These are phyloP conservation scores for Brassicogethes aeneus DNA, from an alignment of 2,888 invertebrate species.

Conservation along the genomic window DNA sequence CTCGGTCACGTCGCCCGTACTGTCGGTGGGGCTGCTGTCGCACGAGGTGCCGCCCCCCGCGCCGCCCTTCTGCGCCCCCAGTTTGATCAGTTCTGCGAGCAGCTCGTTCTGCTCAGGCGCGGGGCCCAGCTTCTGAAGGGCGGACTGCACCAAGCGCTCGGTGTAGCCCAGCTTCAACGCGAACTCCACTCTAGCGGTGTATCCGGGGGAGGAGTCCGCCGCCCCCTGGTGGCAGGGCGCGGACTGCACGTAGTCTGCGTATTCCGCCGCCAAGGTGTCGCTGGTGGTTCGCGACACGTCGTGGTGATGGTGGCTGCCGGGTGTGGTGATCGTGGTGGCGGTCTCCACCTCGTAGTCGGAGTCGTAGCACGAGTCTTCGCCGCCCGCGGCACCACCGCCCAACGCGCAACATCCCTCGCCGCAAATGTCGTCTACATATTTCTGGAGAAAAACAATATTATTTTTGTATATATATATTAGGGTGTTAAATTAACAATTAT, in stretches of 20 bases:
- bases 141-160: slow-evolving; percentile 74
- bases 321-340: too few relatives aligned
- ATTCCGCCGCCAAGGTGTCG: slow-evolving; percentile 78
- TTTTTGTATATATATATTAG: too few relatives aligned
- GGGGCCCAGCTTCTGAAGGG: slow-evolving; percentile 74
- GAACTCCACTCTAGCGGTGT: slow-evolving; percentile 65
- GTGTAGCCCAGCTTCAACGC: slow-evolving; percentile 89
- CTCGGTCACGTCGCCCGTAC: slow-evolving; percentile 24
- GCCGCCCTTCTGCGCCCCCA: slow-evolving; percentile 50
- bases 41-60: slow-evolving; percentile 26
- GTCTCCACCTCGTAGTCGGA: slow-evolving; percentile 61
- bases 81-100: slow-evolving; percentile 77
- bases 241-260: slow-evolving; percentile 70
- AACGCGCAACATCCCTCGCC: slow-evolving; percentile 43
- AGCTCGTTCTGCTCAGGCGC: slow-evolving; percentile 81
- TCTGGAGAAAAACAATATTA: slow-evolving; percentile 45
- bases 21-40: slow-evolving; percentile 36
- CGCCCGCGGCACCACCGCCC: slow-evolving; percentile 43
- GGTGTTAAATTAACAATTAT: slow-evolving; percentile 1
- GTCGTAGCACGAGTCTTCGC: slow-evolving; percentile 80
- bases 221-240: slow-evolving; percentile 31
- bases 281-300: slow-evolving; percentile 75
- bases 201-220: slow-evolving; percentile 33
- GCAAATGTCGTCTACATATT: slow-evolving; percentile 61
- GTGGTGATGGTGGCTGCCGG: slow-evolving; percentile 46